Evolutionary conservation across 2,797 vertebrate species (phyloP).

Genomic region (Melanotaenia pygmaea): DNA sequence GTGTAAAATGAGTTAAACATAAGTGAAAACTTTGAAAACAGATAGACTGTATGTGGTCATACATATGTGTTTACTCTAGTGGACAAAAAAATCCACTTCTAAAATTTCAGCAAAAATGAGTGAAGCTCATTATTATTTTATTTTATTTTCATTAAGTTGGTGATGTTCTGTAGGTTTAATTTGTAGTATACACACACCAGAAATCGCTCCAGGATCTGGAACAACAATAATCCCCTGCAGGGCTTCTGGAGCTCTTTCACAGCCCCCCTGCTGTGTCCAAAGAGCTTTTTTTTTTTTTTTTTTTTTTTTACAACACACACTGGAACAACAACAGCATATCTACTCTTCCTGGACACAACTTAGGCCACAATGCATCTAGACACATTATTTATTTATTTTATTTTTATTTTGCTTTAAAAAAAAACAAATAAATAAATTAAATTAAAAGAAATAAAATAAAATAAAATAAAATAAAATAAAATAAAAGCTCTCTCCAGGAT

Average conservation of each 20-base stretch:
- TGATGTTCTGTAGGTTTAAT: conserved; percentile 41
- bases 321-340: conserved; percentile 28
- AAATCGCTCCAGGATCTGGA: conserved; percentile 40
- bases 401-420: too few relatives aligned
- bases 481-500: not conserved
- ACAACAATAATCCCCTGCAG: conserved; percentile 56
- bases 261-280: conserved; percentile 44
- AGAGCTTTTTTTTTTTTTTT: conserved; percentile 22
- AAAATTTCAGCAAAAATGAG: conserved; percentile 21
- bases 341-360: conserved; percentile 25
- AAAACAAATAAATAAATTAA: too few relatives aligned
- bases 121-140: conserved; percentile 5
- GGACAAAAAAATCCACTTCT: not conserved
- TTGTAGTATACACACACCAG: conserved; percentile 49
- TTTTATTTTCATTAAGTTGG: conserved; percentile 9
- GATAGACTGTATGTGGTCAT: not conserved
- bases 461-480: conserved; percentile 22
- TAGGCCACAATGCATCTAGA: conserved; percentile 33
- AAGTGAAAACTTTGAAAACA: not conserved
- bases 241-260: conserved; percentile 56
- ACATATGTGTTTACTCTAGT: conserved; percentile 30
- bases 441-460: too few relatives aligned
- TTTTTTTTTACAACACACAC: conserved; percentile 36
- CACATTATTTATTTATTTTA: not conserved
- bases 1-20: too few relatives aligned